Conservation (phyloP, 2,113 vertebrate species). For the Apeltes quadracus region DNA sequence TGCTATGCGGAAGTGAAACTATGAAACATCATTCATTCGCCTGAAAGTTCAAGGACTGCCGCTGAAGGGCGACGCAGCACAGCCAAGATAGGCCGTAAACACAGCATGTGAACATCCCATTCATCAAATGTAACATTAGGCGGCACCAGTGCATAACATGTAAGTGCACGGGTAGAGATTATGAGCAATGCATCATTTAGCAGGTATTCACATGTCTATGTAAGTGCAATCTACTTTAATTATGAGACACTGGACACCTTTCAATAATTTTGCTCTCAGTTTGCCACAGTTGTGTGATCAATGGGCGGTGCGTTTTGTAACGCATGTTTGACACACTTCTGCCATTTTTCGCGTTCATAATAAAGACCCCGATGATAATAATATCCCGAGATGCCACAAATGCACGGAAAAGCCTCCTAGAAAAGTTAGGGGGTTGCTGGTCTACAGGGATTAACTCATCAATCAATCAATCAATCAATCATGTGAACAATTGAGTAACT, state of each 20-base stretch:
- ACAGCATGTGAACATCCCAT: slow-evolving; percentile 16
- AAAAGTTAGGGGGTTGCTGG: no score
- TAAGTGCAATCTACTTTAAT: slow-evolving; percentile 18
- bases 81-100: slow-evolving; percentile 6
- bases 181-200: slow-evolving; percentile 19
- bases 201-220: slow-evolving; percentile 8
- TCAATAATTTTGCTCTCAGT: slow-evolving; percentile 1
- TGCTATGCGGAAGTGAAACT: slow-evolving; percentile 13
- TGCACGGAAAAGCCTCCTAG: no score
- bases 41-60: slow-evolving; percentile 2
- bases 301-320: no score
- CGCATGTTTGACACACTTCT: no score
- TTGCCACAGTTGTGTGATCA: no score
- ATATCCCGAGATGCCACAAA: no score
- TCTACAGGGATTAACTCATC: no score
- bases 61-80: not conserved
- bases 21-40: slow-evolving; percentile 3
- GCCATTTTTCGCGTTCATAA: no score
- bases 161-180: not conserved
- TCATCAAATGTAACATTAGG: slow-evolving; percentile 19
- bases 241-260: not conserved
- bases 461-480: no score
- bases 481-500: no score
- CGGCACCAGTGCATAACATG: not conserved
- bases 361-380: no score